Base-by-base conservation (phyloP, 2,113 vertebrate species). In the Nanorana parkeri region DNA sequence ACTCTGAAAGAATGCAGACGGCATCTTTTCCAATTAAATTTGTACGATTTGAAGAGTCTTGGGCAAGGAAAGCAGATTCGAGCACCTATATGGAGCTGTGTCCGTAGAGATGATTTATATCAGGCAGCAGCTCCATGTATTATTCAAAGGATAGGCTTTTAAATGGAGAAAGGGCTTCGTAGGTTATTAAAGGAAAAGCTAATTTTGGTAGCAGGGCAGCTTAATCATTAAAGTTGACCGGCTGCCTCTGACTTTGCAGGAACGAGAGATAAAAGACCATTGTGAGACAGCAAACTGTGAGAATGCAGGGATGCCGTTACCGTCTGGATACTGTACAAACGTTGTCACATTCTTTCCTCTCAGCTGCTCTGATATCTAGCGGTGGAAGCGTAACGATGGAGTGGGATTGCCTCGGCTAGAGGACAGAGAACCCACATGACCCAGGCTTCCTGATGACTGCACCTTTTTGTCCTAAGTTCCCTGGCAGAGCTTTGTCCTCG, bases 271-370 rank as follows among this genome's bases (percentile, higher is more conserved):
- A n/a, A 23, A n/a, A 13, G n/a, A 2, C n/a, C 21, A 10, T 6
- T 58, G 2, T 29, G 52, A 63, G 60, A 13, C 24, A 58, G 26
- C 54, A 73, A n/a, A 56, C 17, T 56, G 69, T 73, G 20, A 73
- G 11, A 28, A 24, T 61, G 28, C 55, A 75, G 6, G 56, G 32
- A 51, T 63, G 36, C 24, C n/a, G 6, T 17, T 26, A 63, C 29
- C 29, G 78, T 15, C 19, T 68, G 68, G 78, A 71, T 73, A 76
- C 76, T 87, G 76, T 89, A 87, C 89, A 83, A 89, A 86, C 74
- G 36, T 84, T 88, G 80, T 92, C 85, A 89, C 88, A 89, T 92
- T 92, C 90, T 94, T 89, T 91, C 86, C 91, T 91, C 72, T 88
- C 91, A 93, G 91, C 92, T 85, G 32, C 85, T 83, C 88, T 90